Evolutionary conservation across 2,888 invertebrate species (phyloP), one percentile per base, ranked within the genome.

Genomic region (Watsonalla cultraria): DNA sequence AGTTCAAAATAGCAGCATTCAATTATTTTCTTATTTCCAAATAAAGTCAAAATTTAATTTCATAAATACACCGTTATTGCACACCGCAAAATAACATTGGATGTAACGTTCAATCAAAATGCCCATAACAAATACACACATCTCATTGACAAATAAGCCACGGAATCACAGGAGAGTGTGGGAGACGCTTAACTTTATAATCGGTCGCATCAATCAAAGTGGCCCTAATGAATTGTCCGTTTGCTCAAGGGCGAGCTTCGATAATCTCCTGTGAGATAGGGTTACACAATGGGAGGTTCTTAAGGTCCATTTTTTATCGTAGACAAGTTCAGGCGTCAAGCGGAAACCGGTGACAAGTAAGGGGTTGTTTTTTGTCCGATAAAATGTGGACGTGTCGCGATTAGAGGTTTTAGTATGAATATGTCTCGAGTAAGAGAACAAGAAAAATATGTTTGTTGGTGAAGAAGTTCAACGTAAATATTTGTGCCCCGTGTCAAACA

Each of bases 191-290:
- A 71, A 79, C 60, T 73, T 76, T 78, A 64, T 73, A 80, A 84
- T 81, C 78, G 68, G 64, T 51, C 54, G 59, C 81, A 86, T 86
- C 84, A 79, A 84, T 86, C 87, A 85, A 78, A 69, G 55, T 54
- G 64, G 66, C 70, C 78, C 70, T 86, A 84, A 86, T 86, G 78
- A 86, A 83, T 83, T 70, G 74, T 73, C 67, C 69, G 71, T 80
- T 78, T 71, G 70, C 69, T 76, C 73, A 80, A 81, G 82, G 84
- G 82, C 78, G 76, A 76, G 76, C 82, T 79, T 80, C 71, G 72
- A 79, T 78, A 75, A 78, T 71, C 74, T 70, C 65, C 68, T 66
- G 67, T 61, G 60, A 68, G 82, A 81, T 83, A 78, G 74, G 71
- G 72, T 76, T 78, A 78, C 78, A 80, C 76, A 78, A 77, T 74